Base-by-base conservation (phyloP, 2,888 invertebrate genomes). In the Eristalis intricaria region DNA sequence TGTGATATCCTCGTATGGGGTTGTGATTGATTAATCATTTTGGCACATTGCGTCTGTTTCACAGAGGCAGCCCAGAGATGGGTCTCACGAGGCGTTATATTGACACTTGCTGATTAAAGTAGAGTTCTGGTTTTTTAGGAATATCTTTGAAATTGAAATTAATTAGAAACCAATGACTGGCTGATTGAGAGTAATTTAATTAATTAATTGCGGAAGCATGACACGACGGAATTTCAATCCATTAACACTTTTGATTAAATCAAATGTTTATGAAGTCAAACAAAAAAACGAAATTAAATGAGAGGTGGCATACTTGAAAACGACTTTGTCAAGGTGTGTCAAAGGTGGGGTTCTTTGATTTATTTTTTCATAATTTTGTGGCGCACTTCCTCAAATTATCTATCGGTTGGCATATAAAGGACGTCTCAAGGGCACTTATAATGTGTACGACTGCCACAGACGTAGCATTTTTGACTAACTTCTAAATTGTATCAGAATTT, bases 1-100 rank as follows among this genome's bases (percentile, higher is more conserved):
- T 80, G 69, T 80, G 87, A 87, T 87, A 87, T 87, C 64, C 76
- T 87, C 61, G 35, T 71, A 64, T 35, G 38, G 87, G 84, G 76
- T 76, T 58, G 58, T 87, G 87, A 87, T 87, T 87, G 87, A 87
- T 87, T 87, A 87, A 87, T 87, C 87, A 87, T 87, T 87, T 87
- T 87, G 75, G 87, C 87, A 87, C 87, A 80, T 84, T 61, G 32
- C 26, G 26, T 32, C 4, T 74, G n/a, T n/a, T 4, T 1, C 43
- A n/a, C n/a, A 50, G 50, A 32, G 32, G 10, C 8, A 32, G 8
- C 19, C 19, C 3, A 19, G n/a, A 5, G 50, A 1, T 38, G 8
- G 38, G 38, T 38, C 38, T 13, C 38, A 38, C 38, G 50, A 50
- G 8, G 50, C 19, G 50, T n/a, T 19, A 7, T 50, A 8, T 7